Base-by-base conservation (phyloP, 1,140 invertebrate species). In the Intoshia linei region DNA sequence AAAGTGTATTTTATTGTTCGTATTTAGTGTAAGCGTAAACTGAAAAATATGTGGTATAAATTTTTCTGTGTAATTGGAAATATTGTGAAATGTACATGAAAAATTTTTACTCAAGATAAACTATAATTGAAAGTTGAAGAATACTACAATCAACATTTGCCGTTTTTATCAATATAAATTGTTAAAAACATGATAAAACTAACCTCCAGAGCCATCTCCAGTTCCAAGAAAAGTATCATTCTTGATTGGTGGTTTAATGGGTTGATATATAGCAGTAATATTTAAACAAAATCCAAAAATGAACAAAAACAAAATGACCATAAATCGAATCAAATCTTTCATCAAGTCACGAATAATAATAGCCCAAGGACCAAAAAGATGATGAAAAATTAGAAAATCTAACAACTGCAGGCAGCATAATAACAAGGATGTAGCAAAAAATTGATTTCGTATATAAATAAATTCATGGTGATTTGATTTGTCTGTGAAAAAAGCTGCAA, bases 231-330 rank as follows among this genome's bases (percentile, higher is more conserved):
- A 22, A 22, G 42, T 25, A 34, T 46, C 38, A 3, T 25, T 30
- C 6, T 24, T 23, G 11, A 34, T 33, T 5, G 51, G 47, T 11
- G 32, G 23, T 30, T 44, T 47, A 19, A 83, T 74, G 0, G 78
- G 77, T 50, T 87, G 79, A 64, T 90, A 90, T 22, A 90, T 59
- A 1, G 81, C 78, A 11, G 84, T 74, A 31, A 98, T 73, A 48
- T 87, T 76, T 68, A 93, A 76, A 1, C 84, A 90, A 53, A 98
- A 98, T 31, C 87, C 87, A 51, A 84, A 73, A 42, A 95, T 75
- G 59, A 95, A 98, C 54, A 95, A 87, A 13, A 74, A 70, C 47
- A 95, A 60, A 6, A 98, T 84, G 18, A 84, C 83, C 37, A 95
- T 63, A 59, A 98, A 95, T 43, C 83, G 64, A 4, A 76, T 75